Evolutionary conservation across 2,797 vertebrate genomes (phyloP), one percentile per base, ranked within the genome.

Genomic region (Pipistrellus kuhlii): DNA sequence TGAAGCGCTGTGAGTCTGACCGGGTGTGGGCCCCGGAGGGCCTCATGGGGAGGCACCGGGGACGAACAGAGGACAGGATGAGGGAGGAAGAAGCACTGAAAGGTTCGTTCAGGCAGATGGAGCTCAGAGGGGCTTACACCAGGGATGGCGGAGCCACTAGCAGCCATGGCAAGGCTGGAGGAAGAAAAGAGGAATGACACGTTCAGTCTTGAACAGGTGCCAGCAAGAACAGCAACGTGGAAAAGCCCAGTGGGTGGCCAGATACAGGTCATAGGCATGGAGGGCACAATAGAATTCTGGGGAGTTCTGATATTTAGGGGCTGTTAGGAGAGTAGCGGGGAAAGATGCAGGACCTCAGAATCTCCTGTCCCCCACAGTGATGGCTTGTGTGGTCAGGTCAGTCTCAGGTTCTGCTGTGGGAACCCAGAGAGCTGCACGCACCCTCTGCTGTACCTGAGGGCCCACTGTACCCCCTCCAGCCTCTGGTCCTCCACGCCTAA

Each of bases 151-250:
- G 38, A 30, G 55, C 64, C n/a, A 20, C 14, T 7, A 25, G 30
- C 23, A 55, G 71, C 23, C 32, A 35, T 1, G 9, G 51, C 6
- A 25, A 30, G 44, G 41, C 72, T 15, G 25, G 55, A n/a, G 55
- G 30, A 64, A 8, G 48, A 17, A 38, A 75, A 32, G 32, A 10
- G 17, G 35, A 32, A 53, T 6, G 32, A 32, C 30, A 14, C 0
- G 0, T 4, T 21, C 8, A 11, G 8, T 77, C 46, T n/a, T 23
- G 6, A 77, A 68, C 20, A 69, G 72, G 21, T 13, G 35, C 38
- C 59, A 14, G 57, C 0, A 78, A 53, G 71, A 32, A 32, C 0
- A 12, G 32, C 3, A 27, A 15, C 0, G 0, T 8, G 41, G 30
- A 62, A 21, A 73, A 80, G 51, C 7, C 23, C 55, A 8, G 73